Percentiles rank a stretch among this genome's conserved stretches.
These are phyloP conservation scores for Halictus ligatus DNA, from an alignment of 2,888 invertebrate genomes.

Conservation along the genomic window DNA sequence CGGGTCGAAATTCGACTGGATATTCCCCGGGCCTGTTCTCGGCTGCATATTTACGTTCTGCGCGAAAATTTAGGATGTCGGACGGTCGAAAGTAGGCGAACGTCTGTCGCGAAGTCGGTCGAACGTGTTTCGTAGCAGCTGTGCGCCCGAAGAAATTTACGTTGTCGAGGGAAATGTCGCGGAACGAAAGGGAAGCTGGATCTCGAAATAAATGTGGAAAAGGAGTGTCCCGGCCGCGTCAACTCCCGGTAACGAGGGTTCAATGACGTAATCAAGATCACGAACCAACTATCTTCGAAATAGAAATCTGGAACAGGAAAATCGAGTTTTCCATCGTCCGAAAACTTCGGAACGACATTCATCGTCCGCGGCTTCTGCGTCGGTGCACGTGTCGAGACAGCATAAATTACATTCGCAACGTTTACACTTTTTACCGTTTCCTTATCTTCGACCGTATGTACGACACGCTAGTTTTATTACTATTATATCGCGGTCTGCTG, in stretches of 20 bases:
- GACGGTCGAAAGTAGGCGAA: constrained; percentile 37
- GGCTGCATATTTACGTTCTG: constrained; percentile 47
- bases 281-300: neutral
- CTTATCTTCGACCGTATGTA: no score
- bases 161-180: constrained; percentile 17
- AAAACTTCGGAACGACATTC: neutral
- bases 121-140: constrained; percentile 42
- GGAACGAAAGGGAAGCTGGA: constrained; percentile 11
- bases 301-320: constrained; percentile 11
- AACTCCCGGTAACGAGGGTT: neutral
- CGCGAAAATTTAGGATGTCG: constrained; percentile 49
- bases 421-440: neutral
- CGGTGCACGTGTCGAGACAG: neutral
- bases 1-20: neutral
- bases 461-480: no score
- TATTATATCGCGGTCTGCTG: no score
- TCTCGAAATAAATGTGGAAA: constrained; percentile 15
- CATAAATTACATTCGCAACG: no score
- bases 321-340: neutral
- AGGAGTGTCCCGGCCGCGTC: neutral
- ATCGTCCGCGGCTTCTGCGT: neutral
- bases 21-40: neutral
- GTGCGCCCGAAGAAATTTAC: constrained; percentile 45
- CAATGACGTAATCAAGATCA: constrained; percentile 18
- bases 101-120: constrained; percentile 28